These are phyloP conservation scores for Sebastolobus alascanus DNA, from an alignment of 2,797 vertebrate species.

Conservation along the genomic window DNA sequence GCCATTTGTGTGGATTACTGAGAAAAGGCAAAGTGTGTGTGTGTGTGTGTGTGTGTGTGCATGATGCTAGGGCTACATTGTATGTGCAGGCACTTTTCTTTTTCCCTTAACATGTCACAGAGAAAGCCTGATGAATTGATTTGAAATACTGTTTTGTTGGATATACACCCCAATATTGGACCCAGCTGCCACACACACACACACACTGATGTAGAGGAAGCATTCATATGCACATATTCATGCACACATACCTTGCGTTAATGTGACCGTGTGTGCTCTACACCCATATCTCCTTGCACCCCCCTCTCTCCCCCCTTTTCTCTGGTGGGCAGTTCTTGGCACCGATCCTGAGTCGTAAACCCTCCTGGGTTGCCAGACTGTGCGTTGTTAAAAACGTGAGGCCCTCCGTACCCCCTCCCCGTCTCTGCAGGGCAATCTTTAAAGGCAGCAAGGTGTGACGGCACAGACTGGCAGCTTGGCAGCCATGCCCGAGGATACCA, in stretches of 20 bases:
- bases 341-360: slow-evolving; percentile 95
- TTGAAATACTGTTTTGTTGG: slow-evolving; percentile 75
- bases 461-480: slow-evolving; percentile 99
- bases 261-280: slow-evolving; percentile 58
- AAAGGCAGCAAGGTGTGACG: slow-evolving; percentile 99
- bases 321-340: slow-evolving; percentile 99
- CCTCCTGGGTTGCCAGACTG: slow-evolving; percentile 98
- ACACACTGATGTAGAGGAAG: slow-evolving; percentile 1
- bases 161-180: slow-evolving; percentile 52
- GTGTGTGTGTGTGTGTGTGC: slow-evolving; percentile 41
- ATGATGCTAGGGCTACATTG: slow-evolving; percentile 38
- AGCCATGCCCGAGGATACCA: slow-evolving; percentile 95
- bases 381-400: slow-evolving; percentile 89
- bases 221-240: slow-evolving; percentile 58
- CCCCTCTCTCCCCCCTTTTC: slow-evolving; percentile 69
- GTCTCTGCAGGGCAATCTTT: slow-evolving; percentile 99
- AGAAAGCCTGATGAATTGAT: slow-evolving; percentile 76
- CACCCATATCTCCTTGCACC: slow-evolving; percentile 65
- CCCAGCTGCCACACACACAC: slow-evolving; percentile 51
- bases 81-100: slow-evolving; percentile 63
- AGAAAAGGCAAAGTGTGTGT: slow-evolving; percentile 71
- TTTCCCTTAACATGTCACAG: slow-evolving; percentile 69
- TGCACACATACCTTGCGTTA: slow-evolving; percentile 59
- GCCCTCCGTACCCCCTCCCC: slow-evolving; percentile 84
- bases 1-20: slow-evolving; percentile 87